Evolutionary conservation across 2,888 invertebrate species (phyloP), one percentile per base, ranked within the genome.

Genomic region (Listrodromus nycthemerus): DNA sequence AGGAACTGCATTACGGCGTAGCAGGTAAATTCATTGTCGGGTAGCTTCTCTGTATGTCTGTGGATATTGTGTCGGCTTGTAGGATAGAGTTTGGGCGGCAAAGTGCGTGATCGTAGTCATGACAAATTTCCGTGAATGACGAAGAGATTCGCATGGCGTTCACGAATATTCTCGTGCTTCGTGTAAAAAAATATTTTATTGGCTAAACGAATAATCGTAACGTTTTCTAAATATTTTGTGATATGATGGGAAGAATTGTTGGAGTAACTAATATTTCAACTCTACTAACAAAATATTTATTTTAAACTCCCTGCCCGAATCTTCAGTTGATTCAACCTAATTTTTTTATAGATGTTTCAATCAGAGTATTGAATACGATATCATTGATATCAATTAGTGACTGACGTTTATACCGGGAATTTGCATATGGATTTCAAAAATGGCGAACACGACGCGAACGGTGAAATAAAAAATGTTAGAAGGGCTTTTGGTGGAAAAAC

Each of bases 401-500:
- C 2, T 41, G 13, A 41, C 13, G 3, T 41, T 13, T 41, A 10
- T 13, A 41, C 3, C 41, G 13, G 41, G 41, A 2, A 41, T 41
- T 13, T 41, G 41, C 10, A 41, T 13, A 13, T 13, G 13, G 10
- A 24, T 55, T 24, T 24, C 3, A 10, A 55, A 16, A 66, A 66
- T 66, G 30, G 30, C 30, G 19, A 33, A 30, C 24, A n/a, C 19
- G 10, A 16, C 4, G 5, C 19, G 1, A 10, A n/a, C 30, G 48
- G 5, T 19, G 52, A 66, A 73, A 71, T 67, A 58, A 66, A 7
- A 21, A 24, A 41, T 41, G 41, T 52, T 45, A 52, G 66, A 7
- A n/a, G 45, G 27, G 30, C 10, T 69, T 52, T 78, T 45, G 63
- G 58, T 50, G 74, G 79, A 79, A 75, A 75, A 75, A 79, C 45